These are phyloP conservation scores for Acronicta aceris DNA, from an alignment of 2,888 invertebrate genomes.

Conservation along the genomic window DNA sequence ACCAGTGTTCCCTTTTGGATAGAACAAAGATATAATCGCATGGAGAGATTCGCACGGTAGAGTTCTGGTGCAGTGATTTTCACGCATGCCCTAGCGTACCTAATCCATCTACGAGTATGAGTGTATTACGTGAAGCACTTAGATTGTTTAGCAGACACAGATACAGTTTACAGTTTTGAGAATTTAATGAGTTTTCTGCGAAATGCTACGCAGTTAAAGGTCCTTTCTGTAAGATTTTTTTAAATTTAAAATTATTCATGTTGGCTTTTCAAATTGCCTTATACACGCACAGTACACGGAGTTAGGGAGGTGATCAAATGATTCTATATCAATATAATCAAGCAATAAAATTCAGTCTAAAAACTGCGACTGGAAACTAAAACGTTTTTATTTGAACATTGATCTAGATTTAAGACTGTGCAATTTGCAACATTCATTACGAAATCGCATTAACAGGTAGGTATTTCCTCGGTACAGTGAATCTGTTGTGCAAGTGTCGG, in stretches of 20 bases:
- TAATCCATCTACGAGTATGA: slow-evolving; percentile 25
- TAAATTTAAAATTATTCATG: no score
- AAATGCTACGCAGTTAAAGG: slow-evolving; percentile 9
- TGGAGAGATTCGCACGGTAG: slow-evolving; percentile 55
- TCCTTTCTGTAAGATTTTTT: slow-evolving; percentile 1
- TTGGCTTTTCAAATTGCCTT: not conserved
- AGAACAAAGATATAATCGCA: slow-evolving; percentile 61
- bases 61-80: slow-evolving; percentile 56
- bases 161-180: slow-evolving; percentile 17
- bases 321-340: no score
- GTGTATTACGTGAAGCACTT: slow-evolving; percentile 6
- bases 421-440: slow-evolving; percentile 6
- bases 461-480: slow-evolving; percentile 68
- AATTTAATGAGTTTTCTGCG: slow-evolving; percentile 28
- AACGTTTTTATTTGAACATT: not conserved
- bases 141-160: slow-evolving; percentile 15
- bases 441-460: slow-evolving; percentile 31
- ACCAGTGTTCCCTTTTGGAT: slow-evolving; percentile 64
- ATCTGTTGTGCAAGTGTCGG: slow-evolving; percentile 73
- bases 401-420: not conserved
- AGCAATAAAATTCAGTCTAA: no score
- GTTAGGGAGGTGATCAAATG: no score
- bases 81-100: slow-evolving; percentile 56
- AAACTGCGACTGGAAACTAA: no score
- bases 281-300: no score